Base-by-base conservation (phyloP, 2,797 vertebrate species). In the Dipus sagitta region DNA sequence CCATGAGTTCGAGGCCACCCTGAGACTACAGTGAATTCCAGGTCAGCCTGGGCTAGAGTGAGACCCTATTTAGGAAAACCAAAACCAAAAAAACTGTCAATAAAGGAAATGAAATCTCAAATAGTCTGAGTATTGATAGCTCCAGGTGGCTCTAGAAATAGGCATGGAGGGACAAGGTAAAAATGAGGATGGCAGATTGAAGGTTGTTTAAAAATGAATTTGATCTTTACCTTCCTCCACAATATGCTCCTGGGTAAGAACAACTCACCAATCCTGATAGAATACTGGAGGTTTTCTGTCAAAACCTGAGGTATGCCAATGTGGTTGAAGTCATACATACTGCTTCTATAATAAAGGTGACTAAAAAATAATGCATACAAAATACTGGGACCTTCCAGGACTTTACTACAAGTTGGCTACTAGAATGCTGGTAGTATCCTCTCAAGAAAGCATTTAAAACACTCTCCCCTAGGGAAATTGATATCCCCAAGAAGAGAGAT, bases 271-370 rank as follows among this genome's bases (percentile, higher is more conserved):
- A 67, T 76, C 47, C 28, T 91, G 80, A 52, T 60, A 74, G 47
- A 92, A 89, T 54, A 92, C 23, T 79, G 70, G 24, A 92, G 60
- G 72, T 24, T 92, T 28, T 86, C 2, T 87, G 14, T 81, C 70
- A 84, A 87, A 94, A 85, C 62, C 62, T 24, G 26, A 34, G n/a
- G n/a, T 90, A 86, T 94, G 68, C 1, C 67, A 24, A 78, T 13
- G 87, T 23, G 72, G 64, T 2, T 91, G 68, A 87, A 71, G 60
- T 68, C 74, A 2, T 87, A 68, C 82, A 92, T 54, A 91, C 4
- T 86, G 9, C 62, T 94, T 87, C 67, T 87, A n/a, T 91, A 95
- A 86, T n/a, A 42, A 95, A 93, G 54, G 72, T 90, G 34, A 87
- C 70, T 88, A 82, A 95, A 30, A 93, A 93, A 93, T n/a, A 93